phyloP scores from a whole-genome alignment of 2,797 vertebrate species.

The Naso thynnoides region DNA sequence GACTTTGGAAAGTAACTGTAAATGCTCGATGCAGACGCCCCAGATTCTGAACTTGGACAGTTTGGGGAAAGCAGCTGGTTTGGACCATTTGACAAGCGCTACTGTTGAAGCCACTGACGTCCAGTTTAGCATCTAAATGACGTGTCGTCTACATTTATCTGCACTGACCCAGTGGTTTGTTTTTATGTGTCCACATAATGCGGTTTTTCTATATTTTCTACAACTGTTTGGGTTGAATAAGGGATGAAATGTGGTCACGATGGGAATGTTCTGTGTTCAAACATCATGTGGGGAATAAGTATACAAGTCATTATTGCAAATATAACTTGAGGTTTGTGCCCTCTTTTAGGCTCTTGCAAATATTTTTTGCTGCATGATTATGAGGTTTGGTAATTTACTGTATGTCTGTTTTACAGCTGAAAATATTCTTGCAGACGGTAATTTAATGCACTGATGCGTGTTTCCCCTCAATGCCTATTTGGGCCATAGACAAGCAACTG shows the following conservation, averaged over 20 bases:
- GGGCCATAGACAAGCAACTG: slow-evolving; percentile 37
- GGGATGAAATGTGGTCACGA: not conserved
- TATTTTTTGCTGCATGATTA: slow-evolving; percentile 16
- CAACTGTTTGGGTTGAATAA: not conserved
- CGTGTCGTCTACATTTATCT: no score
- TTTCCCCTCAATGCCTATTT: slow-evolving; percentile 61
- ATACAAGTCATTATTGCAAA: slow-evolving; percentile 10
- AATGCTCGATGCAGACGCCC: no score
- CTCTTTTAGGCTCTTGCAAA: slow-evolving; percentile 6
- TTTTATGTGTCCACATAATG: not conserved
- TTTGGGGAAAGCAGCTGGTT: not conserved
- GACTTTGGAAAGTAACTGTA: not conserved
- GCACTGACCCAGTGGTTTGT: not conserved
- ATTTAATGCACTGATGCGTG: slow-evolving; percentile 62
- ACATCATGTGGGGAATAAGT: not conserved
- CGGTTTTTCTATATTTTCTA: slow-evolving; percentile 4
- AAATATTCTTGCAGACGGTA: slow-evolving; percentile 43
- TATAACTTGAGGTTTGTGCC: slow-evolving; percentile 26
- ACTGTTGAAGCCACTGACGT: not conserved
- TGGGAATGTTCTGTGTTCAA: not conserved
- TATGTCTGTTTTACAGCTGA: slow-evolving; percentile 37
- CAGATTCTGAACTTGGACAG: not conserved
- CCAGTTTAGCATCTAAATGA: not conserved
- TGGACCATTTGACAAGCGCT: not conserved
- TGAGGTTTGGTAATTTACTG: slow-evolving; percentile 27